Evolutionary conservation across 2,888 invertebrate genomes (phyloP).

Genomic region (Tachina grossa): DNA sequence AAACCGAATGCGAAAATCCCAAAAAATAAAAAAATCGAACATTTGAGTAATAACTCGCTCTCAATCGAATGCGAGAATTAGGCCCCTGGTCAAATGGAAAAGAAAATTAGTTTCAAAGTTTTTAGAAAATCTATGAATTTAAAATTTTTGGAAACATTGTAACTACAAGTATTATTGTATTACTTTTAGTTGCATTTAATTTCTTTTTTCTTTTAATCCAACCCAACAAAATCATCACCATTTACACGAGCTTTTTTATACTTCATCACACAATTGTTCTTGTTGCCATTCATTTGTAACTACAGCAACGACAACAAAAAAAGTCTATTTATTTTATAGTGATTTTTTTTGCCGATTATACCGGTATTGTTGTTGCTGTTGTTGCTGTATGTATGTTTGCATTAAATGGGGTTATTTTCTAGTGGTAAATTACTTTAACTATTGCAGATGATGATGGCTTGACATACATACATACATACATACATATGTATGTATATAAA

Average conservation of each 20-base stretch:
- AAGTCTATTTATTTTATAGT: conserved; percentile 18
- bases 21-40: too few relatives aligned
- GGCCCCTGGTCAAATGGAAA: too few relatives aligned
- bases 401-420: conserved; percentile 55
- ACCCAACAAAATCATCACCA: conserved; percentile 47
- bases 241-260: conserved; percentile 61
- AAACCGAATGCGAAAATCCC: too few relatives aligned
- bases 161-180: not conserved
- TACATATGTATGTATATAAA: conserved; percentile 25
- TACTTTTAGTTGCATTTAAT: conserved; percentile 25
- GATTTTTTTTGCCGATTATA: not conserved
- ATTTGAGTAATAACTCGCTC: too few relatives aligned
- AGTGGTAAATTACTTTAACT: conserved; percentile 56
- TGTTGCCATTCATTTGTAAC: conserved; percentile 42
- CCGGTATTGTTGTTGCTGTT: not conserved
- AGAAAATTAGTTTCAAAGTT: too few relatives aligned
- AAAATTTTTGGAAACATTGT: conserved; percentile 21
- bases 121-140: not conserved
- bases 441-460: conserved; percentile 50
- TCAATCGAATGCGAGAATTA: too few relatives aligned
- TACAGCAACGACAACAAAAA: not conserved
- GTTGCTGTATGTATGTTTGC: not conserved
- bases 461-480: too few relatives aligned
- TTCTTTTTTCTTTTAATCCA: conserved; percentile 18
- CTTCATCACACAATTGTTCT: conserved; percentile 60